Evolutionary conservation across 2,113 vertebrate genomes (phyloP), one percentile per base, ranked within the genome.

Genomic region (Aythya baeri): DNA sequence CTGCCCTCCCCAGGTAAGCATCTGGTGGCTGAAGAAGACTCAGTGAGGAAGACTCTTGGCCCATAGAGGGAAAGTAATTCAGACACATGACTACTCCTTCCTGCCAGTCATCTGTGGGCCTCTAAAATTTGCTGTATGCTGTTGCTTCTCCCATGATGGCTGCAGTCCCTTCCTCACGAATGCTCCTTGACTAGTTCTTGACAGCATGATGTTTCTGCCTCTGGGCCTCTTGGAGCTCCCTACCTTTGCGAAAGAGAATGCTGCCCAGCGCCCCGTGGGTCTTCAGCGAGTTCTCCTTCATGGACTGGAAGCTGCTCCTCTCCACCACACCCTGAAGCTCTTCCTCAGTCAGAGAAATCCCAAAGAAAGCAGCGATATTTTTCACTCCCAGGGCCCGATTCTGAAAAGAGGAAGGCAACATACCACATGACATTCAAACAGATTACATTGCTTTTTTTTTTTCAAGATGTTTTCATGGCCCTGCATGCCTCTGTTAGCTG

Each of bases 231-330:
- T 71, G n/a, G 6, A 73, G 9, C 22, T 74, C 83, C 71, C 58
- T 97, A 97, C 96, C 97, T 96, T 97, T 97, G 57, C 92, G 94
- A 38, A 97, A 97, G 38, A 97, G 3, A 63, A 84, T 0, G 9
- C 85, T 15, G 31, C 95, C 97, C 8, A 94, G 6, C 2, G 27
- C 0, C 2, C 93, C 91, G 7, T 97, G 95, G 13, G 96, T 97
- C 43, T 94, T 88, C 31, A 62, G 23, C 0, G 93, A 86, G 25
- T 97, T 97, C 26, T 94, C 86, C 87, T 97, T 97, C 97, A 97
- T 97, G 7, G 95, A 68, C 18, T 96, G 65, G 78, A 97, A 97
- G 55, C 88, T 96, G 86, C 96, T 95, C 18, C 87, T 96, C 21
- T 92, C 75, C 36, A 82, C 55, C 17, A 97, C 77, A 4, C 2